These are phyloP conservation scores for Protonibea diacanthus DNA, from an alignment of 2,797 vertebrate species.

Conservation along the genomic window DNA sequence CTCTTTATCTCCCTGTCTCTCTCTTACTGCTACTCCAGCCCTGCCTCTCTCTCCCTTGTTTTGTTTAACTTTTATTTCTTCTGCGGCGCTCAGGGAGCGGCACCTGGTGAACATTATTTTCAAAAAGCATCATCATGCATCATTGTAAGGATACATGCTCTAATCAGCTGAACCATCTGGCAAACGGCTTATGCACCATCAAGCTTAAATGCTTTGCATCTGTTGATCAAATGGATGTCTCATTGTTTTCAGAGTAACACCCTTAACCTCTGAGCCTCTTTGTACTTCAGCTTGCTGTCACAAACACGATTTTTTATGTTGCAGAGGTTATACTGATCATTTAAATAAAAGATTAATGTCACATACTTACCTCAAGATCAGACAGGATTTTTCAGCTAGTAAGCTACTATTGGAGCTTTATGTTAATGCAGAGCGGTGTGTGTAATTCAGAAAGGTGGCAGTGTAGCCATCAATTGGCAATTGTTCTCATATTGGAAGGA, in stretches of 20 bases:
- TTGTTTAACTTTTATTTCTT: constrained; percentile 78
- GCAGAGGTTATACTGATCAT: constrained; percentile 66
- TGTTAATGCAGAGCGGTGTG: constrained; percentile 46
- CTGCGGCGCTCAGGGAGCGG: constrained; percentile 70
- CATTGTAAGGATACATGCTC: constrained; percentile 83
- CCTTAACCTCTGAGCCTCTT: constrained; percentile 83
- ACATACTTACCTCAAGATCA: constrained; percentile 51
- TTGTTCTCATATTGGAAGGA: constrained; percentile 46
- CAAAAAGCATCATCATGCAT: constrained; percentile 86
- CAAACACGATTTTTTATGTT: constrained; percentile 50
- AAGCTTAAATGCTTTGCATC: constrained; percentile 86
- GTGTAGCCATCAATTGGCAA: constrained; percentile 28
- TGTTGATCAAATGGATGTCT: constrained; percentile 85
- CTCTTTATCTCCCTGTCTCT: constrained; percentile 28
- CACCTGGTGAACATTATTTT: constrained; percentile 86
- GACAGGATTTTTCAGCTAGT: constrained; percentile 33
- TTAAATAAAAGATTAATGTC: constrained; percentile 64
- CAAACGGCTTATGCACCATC: constrained; percentile 83
- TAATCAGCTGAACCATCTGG: constrained; percentile 88
- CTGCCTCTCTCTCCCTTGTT: constrained; percentile 44
- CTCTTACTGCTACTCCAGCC: constrained; percentile 14
- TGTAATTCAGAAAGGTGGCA: constrained; percentile 35
- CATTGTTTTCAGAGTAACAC: constrained; percentile 83
- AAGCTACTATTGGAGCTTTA: constrained; percentile 49
- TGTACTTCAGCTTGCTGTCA: constrained; percentile 57